Conservation (phyloP, 2,888 invertebrate species). For the Drosophila kambysellisi region DNA sequence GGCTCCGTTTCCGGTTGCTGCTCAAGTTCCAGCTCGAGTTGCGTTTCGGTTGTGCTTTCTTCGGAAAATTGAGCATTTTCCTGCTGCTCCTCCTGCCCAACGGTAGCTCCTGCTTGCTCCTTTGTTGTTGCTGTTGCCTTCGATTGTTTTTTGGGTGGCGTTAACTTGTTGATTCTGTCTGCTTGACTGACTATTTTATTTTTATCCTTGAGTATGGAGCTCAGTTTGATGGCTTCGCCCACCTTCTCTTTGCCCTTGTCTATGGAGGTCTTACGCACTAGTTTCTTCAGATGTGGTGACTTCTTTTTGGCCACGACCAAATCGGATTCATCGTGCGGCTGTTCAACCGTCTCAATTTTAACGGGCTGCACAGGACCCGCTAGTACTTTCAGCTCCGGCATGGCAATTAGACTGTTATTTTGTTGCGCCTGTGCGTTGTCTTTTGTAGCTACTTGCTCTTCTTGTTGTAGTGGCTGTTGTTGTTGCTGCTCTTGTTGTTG, state of each 20-base stretch:
- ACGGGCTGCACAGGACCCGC: slow-evolving; percentile 79
- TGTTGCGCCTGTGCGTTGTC: slow-evolving; percentile 57
- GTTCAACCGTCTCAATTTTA: slow-evolving; percentile 71
- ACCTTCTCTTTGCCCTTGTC: slow-evolving; percentile 61
- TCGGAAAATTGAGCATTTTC: slow-evolving; percentile 20
- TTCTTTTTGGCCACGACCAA: slow-evolving; percentile 66
- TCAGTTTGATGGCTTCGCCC: slow-evolving; percentile 44
- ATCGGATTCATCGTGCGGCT: slow-evolving; percentile 64
- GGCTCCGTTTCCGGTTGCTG: slow-evolving; percentile 9
- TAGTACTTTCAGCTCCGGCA: slow-evolving; percentile 82
- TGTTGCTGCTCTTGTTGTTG: slow-evolving; percentile 27
- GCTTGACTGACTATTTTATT: slow-evolving; percentile 68
- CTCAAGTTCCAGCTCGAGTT: slow-evolving; percentile 32
- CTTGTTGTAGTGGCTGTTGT: slow-evolving; percentile 29
- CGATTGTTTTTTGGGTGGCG: slow-evolving; percentile 62
- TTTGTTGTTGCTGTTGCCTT: slow-evolving; percentile 35
- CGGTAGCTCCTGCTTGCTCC: slow-evolving; percentile 21
- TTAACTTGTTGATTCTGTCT: slow-evolving; percentile 58
- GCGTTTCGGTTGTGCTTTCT: slow-evolving; percentile 6
- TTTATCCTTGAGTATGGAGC: slow-evolving; percentile 66
- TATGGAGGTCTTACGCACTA: slow-evolving; percentile 75
- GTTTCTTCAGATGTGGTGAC: slow-evolving; percentile 63
- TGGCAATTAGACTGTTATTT: slow-evolving; percentile 64
- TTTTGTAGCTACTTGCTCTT: slow-evolving; percentile 66
- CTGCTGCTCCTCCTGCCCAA: slow-evolving; percentile 23